Base-by-base conservation (phyloP, 2,113 vertebrate genomes). In the Psammodynastes pulverulentus region DNA sequence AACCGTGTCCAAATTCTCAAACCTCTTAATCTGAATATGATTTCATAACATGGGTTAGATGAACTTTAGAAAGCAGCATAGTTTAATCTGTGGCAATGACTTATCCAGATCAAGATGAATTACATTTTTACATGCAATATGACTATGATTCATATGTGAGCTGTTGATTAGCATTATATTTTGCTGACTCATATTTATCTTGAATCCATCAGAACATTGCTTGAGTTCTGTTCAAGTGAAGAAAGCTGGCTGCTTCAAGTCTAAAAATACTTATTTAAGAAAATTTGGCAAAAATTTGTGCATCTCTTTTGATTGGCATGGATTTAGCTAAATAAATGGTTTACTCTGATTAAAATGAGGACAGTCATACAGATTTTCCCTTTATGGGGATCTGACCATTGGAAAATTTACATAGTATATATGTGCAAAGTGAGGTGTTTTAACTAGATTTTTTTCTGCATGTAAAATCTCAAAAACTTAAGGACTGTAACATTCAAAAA, bases 151-250 rank as follows among this genome's bases (percentile, higher is more conserved):
- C 93, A 94, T 79, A 93, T 94, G 85, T 94, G 92, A 96, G 53
- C 88, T 95, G 88, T 93, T 96, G 95, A 96, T 96, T 95, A 95
- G 92, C 62, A 93, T 92, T 92, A 90, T 94, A 94, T 96, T 94
- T 91, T 92, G 91, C 92, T 90, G 93, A 86, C 56, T 94, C 89
- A 94, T 92, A 93, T 96, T 95, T 96, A 93, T 86, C 89, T 94
- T 94, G 91, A 91, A 91, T 91, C 93, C 90, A 91, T 95, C 91
- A 93, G n/a, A 94, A 89, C 92, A 92, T 58, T 96, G 58, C 93
- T 94, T 93, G 43, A 51, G 39, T 48, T 88, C 87, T 89, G 8
- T 92, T 52, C 9, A 89, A 39, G 84, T 52, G 7, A 58, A 94
- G 46, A 93, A 96, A 94, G 34, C 93, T 29, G 92, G 72, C 46